phyloP scores from a whole-genome alignment of 2,113 vertebrate genomes.

The Emydura subglobosa region DNA sequence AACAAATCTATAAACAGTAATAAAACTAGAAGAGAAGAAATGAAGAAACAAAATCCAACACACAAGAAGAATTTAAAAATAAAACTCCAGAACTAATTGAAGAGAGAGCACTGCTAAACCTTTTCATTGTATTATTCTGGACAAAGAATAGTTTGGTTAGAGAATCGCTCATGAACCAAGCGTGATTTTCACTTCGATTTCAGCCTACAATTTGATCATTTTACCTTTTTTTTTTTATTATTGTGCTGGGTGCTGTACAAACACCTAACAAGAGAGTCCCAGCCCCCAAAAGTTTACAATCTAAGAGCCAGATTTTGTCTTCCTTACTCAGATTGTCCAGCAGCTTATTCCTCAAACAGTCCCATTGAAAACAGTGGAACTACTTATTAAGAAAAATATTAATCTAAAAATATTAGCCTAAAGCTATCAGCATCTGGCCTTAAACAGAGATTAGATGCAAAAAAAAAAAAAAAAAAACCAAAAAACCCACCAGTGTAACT shows the following conservation, averaged over 20 bases:
- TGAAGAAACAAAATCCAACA: conserved; percentile 49
- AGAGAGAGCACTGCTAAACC: not conserved
- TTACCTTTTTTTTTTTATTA: not conserved
- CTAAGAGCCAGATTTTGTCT: not conserved
- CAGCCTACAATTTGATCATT: not conserved
- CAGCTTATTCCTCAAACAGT: not conserved
- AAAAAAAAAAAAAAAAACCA: not conserved
- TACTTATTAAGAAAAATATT: not conserved
- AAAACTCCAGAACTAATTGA: conserved; percentile 12
- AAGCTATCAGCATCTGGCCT: not conserved
- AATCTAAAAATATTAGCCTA: not conserved
- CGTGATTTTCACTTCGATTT: conserved; percentile 12
- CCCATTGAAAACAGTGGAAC: not conserved
- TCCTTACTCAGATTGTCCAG: not conserved
- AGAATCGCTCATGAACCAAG: not conserved
- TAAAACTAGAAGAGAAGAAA: conserved; percentile 62
- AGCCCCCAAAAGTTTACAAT: not conserved
- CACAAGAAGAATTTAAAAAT: conserved; percentile 43
- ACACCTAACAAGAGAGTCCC: not conserved
- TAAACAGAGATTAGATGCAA: not conserved
- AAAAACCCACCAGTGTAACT: not conserved
- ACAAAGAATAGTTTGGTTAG: not conserved
- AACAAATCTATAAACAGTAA: conserved; percentile 66
- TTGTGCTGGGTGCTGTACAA: not conserved
- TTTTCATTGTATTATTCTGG: not conserved